Base-by-base conservation (phyloP, 2,113 vertebrate genomes). In the Brachypodius melanocephalos region DNA sequence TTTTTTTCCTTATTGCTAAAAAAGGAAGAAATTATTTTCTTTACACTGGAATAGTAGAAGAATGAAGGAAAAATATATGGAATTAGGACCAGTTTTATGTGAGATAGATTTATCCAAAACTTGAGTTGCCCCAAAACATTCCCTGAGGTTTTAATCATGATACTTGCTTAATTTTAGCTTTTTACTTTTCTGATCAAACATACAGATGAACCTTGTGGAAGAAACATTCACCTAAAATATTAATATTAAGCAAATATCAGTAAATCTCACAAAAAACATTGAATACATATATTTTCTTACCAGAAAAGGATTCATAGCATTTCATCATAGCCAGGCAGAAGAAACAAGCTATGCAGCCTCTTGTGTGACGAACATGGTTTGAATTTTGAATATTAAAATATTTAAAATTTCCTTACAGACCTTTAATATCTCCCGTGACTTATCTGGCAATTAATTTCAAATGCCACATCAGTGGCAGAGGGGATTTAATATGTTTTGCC, bases 381-480 rank as follows among this genome's bases (percentile, higher is more conserved):
- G 67, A 84, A 79, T 89, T 79, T 55, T 92, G 51, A 72, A 85
- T 87, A 95, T 80, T 80, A 85, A 93, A 63, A 77, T 92, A 81
- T 81, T 93, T 21, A 36, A 29, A 72, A 93, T 77, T 51, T 85
- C 32, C 48, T 92, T 68, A 25, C 32, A 91, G 82, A 67, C 18
- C 9, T 61, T 61, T 85, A 90, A 83, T 74, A 66, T 40, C 66
- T 68, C 74, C 32, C 22, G 20, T 74, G 82, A 86, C 8, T 69
- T 92, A 74, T n/a, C 52, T 85, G 73, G 18, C 57, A 85, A 87
- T 85, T 95, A 43, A 82, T 82, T 96, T 89, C 36, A 77, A 85
- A 87, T 15, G 26, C 45, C 29, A 4, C 74, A 58, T 24, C 26
- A 19, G 42, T 25, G 26, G 46, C 28, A 34, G 20, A 38, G 42